Base-by-base conservation (phyloP, 2,797 vertebrate species). In the Phyllotis vaccarum region DNA sequence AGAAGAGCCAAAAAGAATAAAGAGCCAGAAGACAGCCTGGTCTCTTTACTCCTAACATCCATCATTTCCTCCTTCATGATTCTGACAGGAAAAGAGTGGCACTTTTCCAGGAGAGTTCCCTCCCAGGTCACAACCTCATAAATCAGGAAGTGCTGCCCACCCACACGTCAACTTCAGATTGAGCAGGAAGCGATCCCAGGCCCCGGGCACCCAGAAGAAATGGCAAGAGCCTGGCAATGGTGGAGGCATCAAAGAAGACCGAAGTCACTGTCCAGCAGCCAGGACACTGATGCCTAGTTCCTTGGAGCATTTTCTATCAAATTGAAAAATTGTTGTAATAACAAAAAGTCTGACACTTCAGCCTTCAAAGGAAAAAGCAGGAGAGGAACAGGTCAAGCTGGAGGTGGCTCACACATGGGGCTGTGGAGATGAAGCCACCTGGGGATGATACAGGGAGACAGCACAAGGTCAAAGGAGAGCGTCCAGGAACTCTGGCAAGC, bases 401-500 rank as follows among this genome's bases (percentile, higher is more conserved):
- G 27, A 34, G 27, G 24, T 2, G 91, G 93, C 66, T 40, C 37
- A 21, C n/a, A 21, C n/a, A 37, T 82, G 56, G 80, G 27, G 49
- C 37, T 87, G 14, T 31, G 68, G n/a, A 74, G 52, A 58, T 43
- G 5, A 27, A 95, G 75, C 89, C 97, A 93, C 96, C 96, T 95
- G 96, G 95, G 87, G 79, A 40, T 95, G 94, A 97, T 79, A 87
- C 91, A 64, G 97, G 96, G 79, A 86, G 92, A 96, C 81, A 92
- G 82, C 16, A 74, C 90, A 90, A 96, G 91, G 96, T 96, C 98
- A 95, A 95, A 97, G 72, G 64, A 97, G 96, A 88, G 0, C 1
- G 76, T 94, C 89, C 62, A 95, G 97, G 94, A 93, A 97, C 90
- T 96, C 93, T 93, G 97, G 97, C 85, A 29, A 96, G 90, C 95